Base-by-base conservation (phyloP, 2,888 invertebrate genomes). In the Polietes domitor region DNA sequence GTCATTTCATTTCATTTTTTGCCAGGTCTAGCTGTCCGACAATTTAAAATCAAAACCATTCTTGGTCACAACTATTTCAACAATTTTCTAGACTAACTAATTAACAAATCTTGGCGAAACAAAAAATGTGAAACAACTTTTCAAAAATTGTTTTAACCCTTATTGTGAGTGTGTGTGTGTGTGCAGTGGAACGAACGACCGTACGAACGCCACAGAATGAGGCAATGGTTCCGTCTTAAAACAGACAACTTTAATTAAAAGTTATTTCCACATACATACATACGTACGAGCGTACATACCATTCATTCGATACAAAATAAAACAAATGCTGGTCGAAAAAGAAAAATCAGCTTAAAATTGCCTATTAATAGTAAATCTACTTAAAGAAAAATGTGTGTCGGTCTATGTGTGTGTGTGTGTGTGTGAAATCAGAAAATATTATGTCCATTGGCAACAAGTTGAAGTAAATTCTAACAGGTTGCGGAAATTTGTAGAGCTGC, bases 391-490 rank as follows among this genome's bases (percentile, higher is more conserved):
- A 19, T 9, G 7, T 9, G 47, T 6, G n/a, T 6, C n/a, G 15
- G n/a, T 2, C 3, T n/a, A n/a, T n/a, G 47, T 3, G 15, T 47
- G 47, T 4, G 47, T 47, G 47, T n/a, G 47, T 47, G n/a, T 47
- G 47, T 47, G 47, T 12, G n/a, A 47, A 3, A 41, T 41, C 41
- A 10, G 6, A 41, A 41, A 47, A n/a, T n/a, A 15, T 47, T 47
- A 47, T 47, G 47, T 7, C 47, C n/a, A 47, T 47, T 47, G 65
- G 32, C 19, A 61, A 55, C 55, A 58, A 12, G 15, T 82, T 71
- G 21, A 76, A 77, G 55, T 47, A 71, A n/a, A 74, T 71, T 75
- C 50, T 74, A 77, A 75, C 83, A 83, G 80, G 83, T 77, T 70
- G 50, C 77, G 63, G 77, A 19, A 73, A 82, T 61, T 61, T 28